Conservation (phyloP, 37 sponge, comb jelly and placozoan genomes). For the Crambe crambe region DNA sequence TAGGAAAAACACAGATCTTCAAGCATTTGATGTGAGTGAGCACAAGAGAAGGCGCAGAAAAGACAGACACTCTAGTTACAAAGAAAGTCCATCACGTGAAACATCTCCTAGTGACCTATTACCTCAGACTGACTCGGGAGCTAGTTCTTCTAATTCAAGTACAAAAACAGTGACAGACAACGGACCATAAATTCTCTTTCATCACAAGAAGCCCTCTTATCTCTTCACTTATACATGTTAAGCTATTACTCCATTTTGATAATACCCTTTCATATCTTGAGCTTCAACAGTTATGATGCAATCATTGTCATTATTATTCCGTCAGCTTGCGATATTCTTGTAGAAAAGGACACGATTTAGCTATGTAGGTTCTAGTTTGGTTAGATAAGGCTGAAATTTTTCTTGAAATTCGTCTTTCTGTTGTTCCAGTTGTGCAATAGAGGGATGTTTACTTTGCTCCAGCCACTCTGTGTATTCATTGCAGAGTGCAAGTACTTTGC, state of each 20-base stretch:
- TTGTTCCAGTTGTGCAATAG: conserved; percentile 17
- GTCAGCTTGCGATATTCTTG: too few relatives aligned
- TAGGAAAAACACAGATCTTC: conserved; percentile 32
- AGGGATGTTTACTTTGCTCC: conserved; percentile 16
- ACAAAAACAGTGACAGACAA: too few relatives aligned
- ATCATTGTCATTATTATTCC: too few relatives aligned
- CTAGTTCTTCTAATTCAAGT: background rate
- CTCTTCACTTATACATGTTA: too few relatives aligned
- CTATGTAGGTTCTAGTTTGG: conserved; percentile 3
- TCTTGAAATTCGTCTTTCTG: conserved; percentile 63
- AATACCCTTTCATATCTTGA: too few relatives aligned
- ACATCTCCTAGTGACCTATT: background rate
- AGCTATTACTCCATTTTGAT: too few relatives aligned
- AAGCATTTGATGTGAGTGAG: conserved; percentile 36
- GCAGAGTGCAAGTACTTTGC: conserved; percentile 66
- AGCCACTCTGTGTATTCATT: conserved; percentile 78
- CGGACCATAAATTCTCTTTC: too few relatives aligned
- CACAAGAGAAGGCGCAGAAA: conserved; percentile 10
- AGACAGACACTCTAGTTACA: background rate
- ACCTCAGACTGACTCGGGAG: too few relatives aligned
- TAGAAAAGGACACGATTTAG: too few relatives aligned
- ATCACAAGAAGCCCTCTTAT: too few relatives aligned
- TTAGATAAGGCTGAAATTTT: conserved; percentile 30
- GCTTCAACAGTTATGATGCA: too few relatives aligned
- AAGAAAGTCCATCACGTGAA: background rate